phyloP scores from a whole-genome alignment of 2,113 vertebrate genomes.

The Pituophis catenifer region DNA sequence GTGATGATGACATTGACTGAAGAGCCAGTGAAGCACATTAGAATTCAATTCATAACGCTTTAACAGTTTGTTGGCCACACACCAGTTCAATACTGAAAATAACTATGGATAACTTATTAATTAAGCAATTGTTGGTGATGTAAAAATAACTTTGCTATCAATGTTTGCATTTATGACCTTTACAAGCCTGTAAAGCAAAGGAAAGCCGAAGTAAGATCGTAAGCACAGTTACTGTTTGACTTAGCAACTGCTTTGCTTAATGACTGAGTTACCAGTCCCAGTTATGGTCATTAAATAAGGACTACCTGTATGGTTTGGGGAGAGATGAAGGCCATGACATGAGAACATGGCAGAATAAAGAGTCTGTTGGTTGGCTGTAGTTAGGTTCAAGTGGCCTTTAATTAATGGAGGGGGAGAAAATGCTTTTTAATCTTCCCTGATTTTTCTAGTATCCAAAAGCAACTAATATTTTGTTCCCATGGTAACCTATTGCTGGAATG shows the following conservation, averaged over 20 bases:
- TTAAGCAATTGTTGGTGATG: not conserved
- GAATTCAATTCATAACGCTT: not conserved
- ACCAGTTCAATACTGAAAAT: not conserved
- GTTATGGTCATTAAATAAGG: not conserved
- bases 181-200: not conserved
- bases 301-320: not conserved
- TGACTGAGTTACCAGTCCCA: not conserved
- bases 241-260: not conserved
- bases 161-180: not conserved
- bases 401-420: not conserved
- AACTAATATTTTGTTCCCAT: not conserved
- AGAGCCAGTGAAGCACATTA: not conserved
- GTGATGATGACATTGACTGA: not conserved
- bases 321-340: not conserved
- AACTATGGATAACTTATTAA: not conserved
- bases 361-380: not conserved
- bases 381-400: not conserved
- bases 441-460: not conserved
- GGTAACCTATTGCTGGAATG: not conserved
- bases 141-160: not conserved
- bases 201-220: not conserved
- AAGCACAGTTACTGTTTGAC: not conserved
- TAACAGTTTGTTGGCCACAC: not conserved
- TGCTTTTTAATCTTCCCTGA: not conserved
- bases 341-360: not conserved